Percentiles rank a stretch among this genome's conserved stretches.
Evolutionary conservation across 2,888 invertebrate species (phyloP).

Genomic region (Apantesis nais): DNA sequence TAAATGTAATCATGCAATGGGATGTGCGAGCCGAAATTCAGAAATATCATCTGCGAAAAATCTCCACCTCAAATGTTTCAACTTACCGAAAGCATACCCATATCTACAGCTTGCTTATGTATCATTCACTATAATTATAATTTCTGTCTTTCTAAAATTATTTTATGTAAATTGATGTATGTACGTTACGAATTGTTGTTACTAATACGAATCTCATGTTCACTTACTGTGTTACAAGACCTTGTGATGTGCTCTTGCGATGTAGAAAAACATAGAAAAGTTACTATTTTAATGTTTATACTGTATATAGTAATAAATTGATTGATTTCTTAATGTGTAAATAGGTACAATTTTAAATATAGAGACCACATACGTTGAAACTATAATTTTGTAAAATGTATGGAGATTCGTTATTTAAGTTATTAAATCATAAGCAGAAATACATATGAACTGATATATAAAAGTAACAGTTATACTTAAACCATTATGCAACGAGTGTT

Average conservation of each 20-base stretch:
- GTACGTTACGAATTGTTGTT: neutral
- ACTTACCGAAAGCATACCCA: neutral
- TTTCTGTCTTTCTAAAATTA: neutral
- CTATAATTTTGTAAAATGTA: too few relatives aligned
- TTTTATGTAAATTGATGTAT: neutral
- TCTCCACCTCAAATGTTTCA: neutral
- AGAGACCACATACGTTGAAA: neutral
- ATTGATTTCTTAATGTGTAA: neutral
- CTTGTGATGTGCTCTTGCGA: neutral
- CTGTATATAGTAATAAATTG: neutral
- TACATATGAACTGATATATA: neutral
- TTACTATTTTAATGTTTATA: neutral
- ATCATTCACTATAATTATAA: neutral
- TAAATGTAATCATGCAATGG: neutral
- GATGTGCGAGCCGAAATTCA: neutral
- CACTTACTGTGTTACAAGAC: slow-evolving; percentile 7
- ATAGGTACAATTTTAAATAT: neutral
- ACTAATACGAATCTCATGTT: slow-evolving; percentile 17
- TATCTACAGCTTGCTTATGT: neutral
- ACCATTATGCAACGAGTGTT: neutral
- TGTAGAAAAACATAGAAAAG: neutral
- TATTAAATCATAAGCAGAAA: too few relatives aligned
- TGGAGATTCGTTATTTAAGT: too few relatives aligned
- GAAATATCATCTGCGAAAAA: neutral
- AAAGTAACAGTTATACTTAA: too few relatives aligned